A percentile compares a stretch with the other conserved stretches of the same genome.
These are phyloP conservation scores for Neoitamus cyanurus DNA, from an alignment of 2,888 invertebrate species.

Conservation along the genomic window DNA sequence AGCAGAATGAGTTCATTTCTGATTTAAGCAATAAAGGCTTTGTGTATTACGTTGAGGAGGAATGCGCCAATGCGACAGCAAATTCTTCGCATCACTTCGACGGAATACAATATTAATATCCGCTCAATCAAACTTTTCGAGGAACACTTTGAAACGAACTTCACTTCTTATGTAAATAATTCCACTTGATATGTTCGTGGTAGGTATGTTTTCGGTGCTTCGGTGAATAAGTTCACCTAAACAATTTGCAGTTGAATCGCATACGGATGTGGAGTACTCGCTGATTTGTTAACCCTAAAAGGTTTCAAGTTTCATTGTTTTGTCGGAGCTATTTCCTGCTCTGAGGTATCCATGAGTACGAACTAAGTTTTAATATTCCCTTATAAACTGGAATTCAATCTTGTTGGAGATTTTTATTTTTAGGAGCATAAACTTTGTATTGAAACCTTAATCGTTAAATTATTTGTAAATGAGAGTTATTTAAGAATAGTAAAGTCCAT, in stretches of 20 bases:
- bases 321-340: background rate
- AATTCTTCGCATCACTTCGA: background rate
- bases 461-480: no score
- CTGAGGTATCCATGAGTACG: background rate
- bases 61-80: no score
- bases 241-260: background rate
- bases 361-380: background rate
- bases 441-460: no score
- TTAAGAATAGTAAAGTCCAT: no score
- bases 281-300: background rate
- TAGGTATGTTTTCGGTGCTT: background rate
- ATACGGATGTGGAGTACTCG: background rate
- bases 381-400: no score
- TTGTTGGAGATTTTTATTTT: no score
- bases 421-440: no score
- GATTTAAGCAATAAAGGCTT: no score
- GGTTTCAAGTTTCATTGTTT: background rate
- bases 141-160: background rate
- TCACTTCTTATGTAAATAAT: background rate
- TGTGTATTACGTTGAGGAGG: no score
- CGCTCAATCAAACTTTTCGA: background rate
- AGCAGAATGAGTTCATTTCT: no score
- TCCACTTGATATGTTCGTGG: background rate
- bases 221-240: background rate
- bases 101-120: background rate